A percentile compares a stretch with the other conserved stretches of the same genome.
These are phyloP conservation scores for Epinotia bilunana DNA, from an alignment of 2,888 invertebrate species.

Conservation along the genomic window DNA sequence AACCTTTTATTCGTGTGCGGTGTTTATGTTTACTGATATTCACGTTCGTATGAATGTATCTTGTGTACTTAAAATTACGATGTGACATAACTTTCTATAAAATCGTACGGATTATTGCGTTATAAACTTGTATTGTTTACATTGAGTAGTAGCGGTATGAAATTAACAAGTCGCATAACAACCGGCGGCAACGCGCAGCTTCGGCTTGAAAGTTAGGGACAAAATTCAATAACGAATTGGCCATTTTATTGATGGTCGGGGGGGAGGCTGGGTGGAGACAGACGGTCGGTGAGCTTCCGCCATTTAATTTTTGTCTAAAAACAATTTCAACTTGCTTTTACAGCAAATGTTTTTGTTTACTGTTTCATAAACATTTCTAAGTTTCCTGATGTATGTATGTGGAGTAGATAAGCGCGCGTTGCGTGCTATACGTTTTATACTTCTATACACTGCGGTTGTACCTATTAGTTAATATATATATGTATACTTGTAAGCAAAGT, in stretches of 20 bases:
- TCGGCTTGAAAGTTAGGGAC: constrained; percentile 75
- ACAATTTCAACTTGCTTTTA: constrained; percentile 55
- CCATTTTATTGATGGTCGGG: constrained; percentile 85
- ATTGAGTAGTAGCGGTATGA: constrained; percentile 70
- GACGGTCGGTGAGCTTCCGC: constrained; percentile 77
- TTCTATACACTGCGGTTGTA: constrained; percentile 24
- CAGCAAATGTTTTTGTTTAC: constrained; percentile 68
- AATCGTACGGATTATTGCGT: constrained; percentile 61
- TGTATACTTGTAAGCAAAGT: constrained; percentile 37
- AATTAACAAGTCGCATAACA: constrained; percentile 74
- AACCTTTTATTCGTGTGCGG: constrained; percentile 58
- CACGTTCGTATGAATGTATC: constrained; percentile 65
- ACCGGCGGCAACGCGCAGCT: constrained; percentile 80
- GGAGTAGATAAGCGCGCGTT: constrained; percentile 42
- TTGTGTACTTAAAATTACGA: constrained; percentile 68
- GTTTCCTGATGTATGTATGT: constrained; percentile 48
- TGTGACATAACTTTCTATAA: constrained; percentile 82
- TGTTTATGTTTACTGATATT: constrained; percentile 69
- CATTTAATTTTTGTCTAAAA: constrained; percentile 72
- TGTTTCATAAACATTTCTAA: constrained; percentile 53
- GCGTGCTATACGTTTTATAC: constrained; percentile 36
- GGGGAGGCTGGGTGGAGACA: constrained; percentile 82
- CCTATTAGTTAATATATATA: constrained; percentile 37
- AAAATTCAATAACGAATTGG: constrained; percentile 85
- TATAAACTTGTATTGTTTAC: constrained; percentile 75